Base-by-base conservation (phyloP, 92 coral and sea anemone species). In the Metridium senile region DNA sequence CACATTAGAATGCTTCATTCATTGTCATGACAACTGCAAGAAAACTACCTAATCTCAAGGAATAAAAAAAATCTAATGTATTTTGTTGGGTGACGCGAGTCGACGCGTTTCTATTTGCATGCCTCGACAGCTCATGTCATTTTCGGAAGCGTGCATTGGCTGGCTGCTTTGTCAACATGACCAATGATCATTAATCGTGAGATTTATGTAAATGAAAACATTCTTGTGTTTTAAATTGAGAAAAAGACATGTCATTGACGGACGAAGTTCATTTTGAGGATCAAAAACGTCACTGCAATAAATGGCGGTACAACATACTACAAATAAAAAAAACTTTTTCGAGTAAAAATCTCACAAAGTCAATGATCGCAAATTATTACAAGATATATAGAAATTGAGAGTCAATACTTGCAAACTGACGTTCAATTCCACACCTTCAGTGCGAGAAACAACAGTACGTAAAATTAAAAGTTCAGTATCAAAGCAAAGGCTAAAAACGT, bases 1-100 rank as follows among this genome's bases (percentile, higher is more conserved):
- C 25, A 21, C 4, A 22, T 16, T 59, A 10, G n/a, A 58, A 73
- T 73, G 20, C 54, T 25, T 57, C 17, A 21, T 11, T 35, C 16
- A 73, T 73, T 34, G 78, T 63, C 54, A 73, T 73, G 68, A 33
- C 35, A 62, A 73, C 78, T 30, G 31, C 21, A n/a, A n/a, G n/a
- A n/a, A n/a, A n/a, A n/a, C 21, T 21, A 6, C 6, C 8, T 39
- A 39, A 39, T 39, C 49, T 4, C 49, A 39, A 21, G n/a, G 25
- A 54, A n/a, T n/a, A n/a, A n/a, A n/a, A n/a, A n/a, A n/a, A n/a
- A n/a, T 57, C 25, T 13, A 29, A 33, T 33, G 35, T 56, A 57
- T 26, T 73, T 52, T 45, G 23, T 56, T 56, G 6, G 56, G 56
- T 73, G 78, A 58, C 78, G 66, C 33, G 56, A 52, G 51, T 57